Percentiles rank a stretch among this genome's conserved stretches.
Conservation (phyloP, 2,888 invertebrate genomes). For the Hoplodrina blanda region DNA sequence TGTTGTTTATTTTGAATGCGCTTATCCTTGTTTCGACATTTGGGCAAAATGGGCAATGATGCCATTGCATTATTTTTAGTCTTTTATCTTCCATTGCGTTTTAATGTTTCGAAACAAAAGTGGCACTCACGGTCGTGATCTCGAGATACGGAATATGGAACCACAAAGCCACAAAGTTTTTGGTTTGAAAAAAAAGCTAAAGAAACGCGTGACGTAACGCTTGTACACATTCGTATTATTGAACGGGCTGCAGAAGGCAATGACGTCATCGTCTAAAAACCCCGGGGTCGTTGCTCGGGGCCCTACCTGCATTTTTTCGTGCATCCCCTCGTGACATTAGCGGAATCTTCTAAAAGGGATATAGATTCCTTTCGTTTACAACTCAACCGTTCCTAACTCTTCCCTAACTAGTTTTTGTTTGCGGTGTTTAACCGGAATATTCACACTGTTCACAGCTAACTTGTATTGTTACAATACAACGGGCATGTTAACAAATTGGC, state of each 20-base stretch:
- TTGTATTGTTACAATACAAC: slow-evolving; percentile 20
- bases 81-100: slow-evolving; percentile 27
- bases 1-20: slow-evolving; percentile 65
- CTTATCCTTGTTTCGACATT: slow-evolving; percentile 70
- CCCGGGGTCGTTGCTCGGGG: slow-evolving; percentile 87
- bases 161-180: slow-evolving; percentile 43
- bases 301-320: slow-evolving; percentile 89
- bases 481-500: slow-evolving; percentile 20
- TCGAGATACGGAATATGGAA: slow-evolving; percentile 40
- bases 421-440: slow-evolving; percentile 34
- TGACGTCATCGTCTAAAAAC: slow-evolving; percentile 85
- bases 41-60: slow-evolving; percentile 39
- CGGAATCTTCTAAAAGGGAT: slow-evolving; percentile 77
- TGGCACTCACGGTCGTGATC: slow-evolving; percentile 36
- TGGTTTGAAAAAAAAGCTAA: slow-evolving; percentile 51
- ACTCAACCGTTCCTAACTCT: slow-evolving; percentile 54
- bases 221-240: slow-evolving; percentile 72
- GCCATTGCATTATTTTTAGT: slow-evolving; percentile 49
- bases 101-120: slow-evolving; percentile 45
- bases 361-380: slow-evolving; percentile 69
- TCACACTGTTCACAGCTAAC: slow-evolving; percentile 43
- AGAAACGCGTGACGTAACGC: slow-evolving; percentile 49
- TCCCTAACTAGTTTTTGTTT: slow-evolving; percentile 53
- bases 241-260: slow-evolving; percentile 68
- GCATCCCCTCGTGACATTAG: slow-evolving; percentile 85